Percentiles rank a stretch among this genome's conserved stretches.
Evolutionary conservation across 2,888 invertebrate species (phyloP).

Genomic region (Synergus japonicus): DNA sequence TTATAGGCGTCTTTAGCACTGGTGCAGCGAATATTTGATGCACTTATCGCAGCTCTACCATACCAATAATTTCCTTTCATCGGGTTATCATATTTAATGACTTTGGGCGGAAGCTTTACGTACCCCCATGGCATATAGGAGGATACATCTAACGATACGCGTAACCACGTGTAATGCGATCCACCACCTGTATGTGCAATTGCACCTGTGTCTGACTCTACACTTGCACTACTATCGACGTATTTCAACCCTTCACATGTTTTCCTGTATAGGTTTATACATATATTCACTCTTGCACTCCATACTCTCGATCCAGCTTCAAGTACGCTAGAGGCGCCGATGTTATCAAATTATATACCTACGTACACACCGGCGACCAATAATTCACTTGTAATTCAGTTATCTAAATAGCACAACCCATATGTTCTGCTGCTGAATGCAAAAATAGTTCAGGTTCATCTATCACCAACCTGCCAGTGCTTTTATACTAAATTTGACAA

Average conservation of each 20-base stretch:
- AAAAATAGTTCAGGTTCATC: constrained; percentile 21
- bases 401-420: constrained; percentile 69
- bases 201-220: constrained; percentile 33
- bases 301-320: constrained; percentile 43
- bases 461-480: neutral
- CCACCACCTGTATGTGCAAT: constrained; percentile 55
- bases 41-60: constrained; percentile 58
- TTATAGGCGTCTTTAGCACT: constrained; percentile 20
- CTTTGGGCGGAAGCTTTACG: constrained; percentile 49
- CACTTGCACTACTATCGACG: constrained; percentile 45
- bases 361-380: constrained; percentile 68
- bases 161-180: constrained; percentile 72
- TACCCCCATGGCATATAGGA: constrained; percentile 44
- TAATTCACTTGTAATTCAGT: constrained; percentile 75
- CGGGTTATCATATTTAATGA: constrained; percentile 64
- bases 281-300: constrained; percentile 7
- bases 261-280: constrained; percentile 40
- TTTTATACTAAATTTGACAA: neutral
- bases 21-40: constrained; percentile 44
- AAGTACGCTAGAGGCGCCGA: constrained; percentile 61
- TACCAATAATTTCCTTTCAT: constrained; percentile 65
- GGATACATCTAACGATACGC: constrained; percentile 70
- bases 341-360: constrained; percentile 71
- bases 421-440: constrained; percentile 18
- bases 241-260: constrained; percentile 41